Evolutionary conservation across 1,140 invertebrate genomes (phyloP), one percentile per base, ranked within the genome.

Genomic region (Zaprionus capensis): DNA sequence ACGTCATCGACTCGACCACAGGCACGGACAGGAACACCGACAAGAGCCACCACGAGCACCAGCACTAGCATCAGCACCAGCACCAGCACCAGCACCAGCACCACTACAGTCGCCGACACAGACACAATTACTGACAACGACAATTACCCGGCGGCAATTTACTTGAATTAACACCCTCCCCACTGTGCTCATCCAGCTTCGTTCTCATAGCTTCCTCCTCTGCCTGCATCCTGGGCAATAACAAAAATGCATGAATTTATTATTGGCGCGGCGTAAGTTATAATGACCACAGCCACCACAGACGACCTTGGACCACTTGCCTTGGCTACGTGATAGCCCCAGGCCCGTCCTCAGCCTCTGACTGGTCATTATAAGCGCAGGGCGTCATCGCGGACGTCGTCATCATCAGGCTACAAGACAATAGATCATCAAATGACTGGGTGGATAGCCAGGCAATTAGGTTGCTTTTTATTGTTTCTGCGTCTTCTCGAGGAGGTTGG

Each of bases 111-210:
- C 15, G 31, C 26, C 49, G 59, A 70, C 49, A 81, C 79, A 66
- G 64, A 79, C 71, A 84, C 74, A 80, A 78, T 72, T 75, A 81
- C 71, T 66, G 67, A 80, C 70, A 67, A 81, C 74, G 70, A 85
- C 84, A 88, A 90, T 88, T 88, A 90, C 85, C 85, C 84, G 55
- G 56, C 49, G 75, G 85, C 85, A 88, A 88, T 88, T 90, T 90
- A 71, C 78, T 74, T 78, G 81, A 83, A 85, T 88, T 85, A 88
- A 85, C 84, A 88, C 85, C 81, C 78, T 73, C 62, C 38, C 58
- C 26, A 69, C 61, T 28, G 28, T 57, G 28, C 36, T 61, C 17
- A 28, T 36, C 34, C 65, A 68, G 55, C 44, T 84, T 81, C 11
- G 11, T 49, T 22, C 20, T 84, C 38, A 84, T 90, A 81, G 83